Percentiles rank a stretch among this genome's conserved stretches.
Evolutionary conservation across 2,888 invertebrate species (phyloP).

Genomic region (Autographa pulchrina): DNA sequence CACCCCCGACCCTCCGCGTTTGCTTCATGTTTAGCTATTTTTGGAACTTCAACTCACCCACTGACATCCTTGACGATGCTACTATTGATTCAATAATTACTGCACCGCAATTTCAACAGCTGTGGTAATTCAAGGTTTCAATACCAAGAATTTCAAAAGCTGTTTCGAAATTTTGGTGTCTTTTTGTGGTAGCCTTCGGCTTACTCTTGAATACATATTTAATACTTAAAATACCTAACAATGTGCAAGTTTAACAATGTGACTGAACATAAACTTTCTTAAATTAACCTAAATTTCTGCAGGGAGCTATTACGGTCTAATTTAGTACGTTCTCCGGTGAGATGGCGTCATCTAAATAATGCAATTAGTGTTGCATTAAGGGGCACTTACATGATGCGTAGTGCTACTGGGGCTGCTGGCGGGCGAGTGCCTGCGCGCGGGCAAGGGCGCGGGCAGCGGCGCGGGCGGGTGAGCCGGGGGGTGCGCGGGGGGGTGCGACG

Average conservation of each 20-base stretch:
- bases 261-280: conserved; percentile 32
- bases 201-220: neutral
- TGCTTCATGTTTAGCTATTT: conserved; percentile 73
- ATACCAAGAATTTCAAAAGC: conserved; percentile 34
- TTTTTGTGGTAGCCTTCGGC: neutral
- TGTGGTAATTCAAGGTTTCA: conserved; percentile 45
- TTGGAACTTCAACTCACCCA: conserved; percentile 65
- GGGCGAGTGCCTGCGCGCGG: conserved; percentile 90
- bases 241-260: conserved; percentile 12
- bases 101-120: conserved; percentile 48
- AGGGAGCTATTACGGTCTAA: conserved; percentile 13
- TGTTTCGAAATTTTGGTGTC: conserved; percentile 12
- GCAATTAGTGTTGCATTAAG: conserved; percentile 34
- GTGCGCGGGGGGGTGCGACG: conserved; percentile 83
- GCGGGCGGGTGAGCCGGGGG: conserved; percentile 85
- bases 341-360: conserved; percentile 32
- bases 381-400: conserved; percentile 91
- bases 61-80: conserved; percentile 58
- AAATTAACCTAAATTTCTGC: conserved; percentile 38
- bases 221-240: neutral
- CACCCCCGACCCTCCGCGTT: conserved; percentile 60
- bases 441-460: conserved; percentile 86
- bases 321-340: conserved; percentile 30
- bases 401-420: conserved; percentile 94
- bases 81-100: conserved; percentile 58